A percentile compares a stretch with the other conserved stretches of the same genome.
phyloP scores from a whole-genome alignment of 2,113 vertebrate genomes.

The Eira barbara region DNA sequence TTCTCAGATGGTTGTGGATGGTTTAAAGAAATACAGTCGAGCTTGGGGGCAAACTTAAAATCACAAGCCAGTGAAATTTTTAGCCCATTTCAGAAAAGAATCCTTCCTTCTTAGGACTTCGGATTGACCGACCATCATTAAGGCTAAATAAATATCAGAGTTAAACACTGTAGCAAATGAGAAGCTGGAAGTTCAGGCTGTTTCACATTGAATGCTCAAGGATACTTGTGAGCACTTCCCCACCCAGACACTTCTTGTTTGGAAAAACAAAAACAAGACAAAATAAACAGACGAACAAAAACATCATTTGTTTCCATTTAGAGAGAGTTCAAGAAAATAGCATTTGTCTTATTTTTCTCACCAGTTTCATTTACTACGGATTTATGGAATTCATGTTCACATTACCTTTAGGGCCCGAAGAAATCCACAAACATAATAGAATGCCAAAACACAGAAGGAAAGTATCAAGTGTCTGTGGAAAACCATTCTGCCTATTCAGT shows the following conservation, averaged over 20 bases:
- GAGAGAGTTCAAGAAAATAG: not conserved
- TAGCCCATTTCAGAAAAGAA: not conserved
- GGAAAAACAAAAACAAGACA: slow-evolving; percentile 32
- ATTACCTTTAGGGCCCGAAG: not conserved
- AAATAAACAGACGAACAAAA: slow-evolving; percentile 22
- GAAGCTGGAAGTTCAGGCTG: not conserved
- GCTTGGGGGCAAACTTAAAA: not conserved
- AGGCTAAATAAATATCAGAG: not conserved
- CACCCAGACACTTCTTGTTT: not conserved
- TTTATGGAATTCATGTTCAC: not conserved
- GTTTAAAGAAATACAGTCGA: not conserved
- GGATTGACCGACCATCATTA: not conserved
- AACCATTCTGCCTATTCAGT: not conserved
- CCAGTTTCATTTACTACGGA: not conserved
- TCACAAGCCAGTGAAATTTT: not conserved
- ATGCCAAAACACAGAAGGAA: not conserved
- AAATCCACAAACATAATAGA: not conserved
- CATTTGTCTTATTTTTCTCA: slow-evolving; percentile 12
- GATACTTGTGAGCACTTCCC: not conserved
- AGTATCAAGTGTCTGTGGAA: not conserved
- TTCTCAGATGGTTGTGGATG: not conserved
- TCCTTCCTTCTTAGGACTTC: not conserved
- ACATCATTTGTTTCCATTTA: slow-evolving; percentile 51
- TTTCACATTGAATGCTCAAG: not conserved
- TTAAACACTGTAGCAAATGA: not conserved